Base-by-base conservation (phyloP, 2,113 vertebrate genomes). In the Melanocharis versteri region DNA sequence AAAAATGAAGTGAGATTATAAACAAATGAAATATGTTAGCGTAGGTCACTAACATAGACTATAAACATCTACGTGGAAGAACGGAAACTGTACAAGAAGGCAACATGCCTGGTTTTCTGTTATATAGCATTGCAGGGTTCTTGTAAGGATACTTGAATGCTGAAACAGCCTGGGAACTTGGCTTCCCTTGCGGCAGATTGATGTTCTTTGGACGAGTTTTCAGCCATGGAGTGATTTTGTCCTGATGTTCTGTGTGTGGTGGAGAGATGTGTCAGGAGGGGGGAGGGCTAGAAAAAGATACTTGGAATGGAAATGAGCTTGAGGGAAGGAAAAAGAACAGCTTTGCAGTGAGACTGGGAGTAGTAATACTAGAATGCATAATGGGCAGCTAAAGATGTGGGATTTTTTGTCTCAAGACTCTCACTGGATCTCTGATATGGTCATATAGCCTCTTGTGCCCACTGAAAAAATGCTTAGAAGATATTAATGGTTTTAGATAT, bases 181-280 rank as follows among this genome's bases (percentile, higher is more conserved):
- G 86, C 68, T 95, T 80, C 24, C 68, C 83, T 94, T 66, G n/a
- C 6, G 1, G 87, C 85, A 95, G 88, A 89, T 90, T 81, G 86
- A 81, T 94, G 96, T 61, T 86, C 83, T 95, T 87, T 97, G 92
- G 84, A 84, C 1, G 16, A 8, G 51, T 96, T 83, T 93, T 80
- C 65, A 85, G 90, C 89, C 79, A 86, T 83, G 48, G 65, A 95
- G 61, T 75, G 91, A 95, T 95, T 96, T 91, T 97, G 68, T 94
- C 89, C 84, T 95, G 82, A 85, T 94, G 87, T 95, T 83, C 76
- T 95, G 61, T 87, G 91, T 75, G 83, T 76, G 90, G 73, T 56
- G 61, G 45, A 72, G 82, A 70, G 80, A 93, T 64, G 76, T 95
- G 65, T 58, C 14, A 10, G 58, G 48, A 78, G 37, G 4, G 24